Evolutionary conservation across 2,888 invertebrate genomes (phyloP).

Genomic region (Drosophila ustulata): DNA sequence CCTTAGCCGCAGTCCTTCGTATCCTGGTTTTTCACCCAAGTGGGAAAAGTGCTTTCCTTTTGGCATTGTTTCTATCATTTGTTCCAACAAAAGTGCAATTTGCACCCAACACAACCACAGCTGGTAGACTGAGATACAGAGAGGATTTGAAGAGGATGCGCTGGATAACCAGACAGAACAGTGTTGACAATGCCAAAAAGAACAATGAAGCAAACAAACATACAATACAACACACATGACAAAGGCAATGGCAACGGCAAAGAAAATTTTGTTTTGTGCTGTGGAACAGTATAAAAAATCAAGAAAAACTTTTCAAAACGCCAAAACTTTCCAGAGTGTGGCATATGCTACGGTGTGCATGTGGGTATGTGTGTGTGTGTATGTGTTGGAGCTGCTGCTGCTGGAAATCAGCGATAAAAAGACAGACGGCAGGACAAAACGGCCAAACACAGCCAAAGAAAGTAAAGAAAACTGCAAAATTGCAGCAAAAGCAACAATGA

Average conservation of each 20-base stretch:
- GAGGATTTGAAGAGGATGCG: background rate
- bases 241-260: constrained; percentile 50
- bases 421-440: constrained; percentile 50
- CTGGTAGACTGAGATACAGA: constrained; percentile 15
- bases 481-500: constrained; percentile 58
- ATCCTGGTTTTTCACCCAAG: constrained; percentile 8
- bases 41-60: constrained; percentile 68
- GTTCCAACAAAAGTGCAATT: constrained; percentile 80
- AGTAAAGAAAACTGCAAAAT: constrained; percentile 71
- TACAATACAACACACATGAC: constrained; percentile 47
- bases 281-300: constrained; percentile 67
- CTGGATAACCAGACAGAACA: constrained; percentile 58
- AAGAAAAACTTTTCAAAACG: constrained; percentile 66
- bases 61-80: constrained; percentile 77
- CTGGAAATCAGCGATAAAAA: constrained; percentile 65
- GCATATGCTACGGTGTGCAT: constrained; percentile 57
- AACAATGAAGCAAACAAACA: constrained; percentile 60
- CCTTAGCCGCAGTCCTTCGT: constrained; percentile 11
- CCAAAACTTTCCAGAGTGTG: constrained; percentile 63
- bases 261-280: constrained; percentile 75
- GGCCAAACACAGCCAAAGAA: constrained; percentile 37
- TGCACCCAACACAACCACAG: constrained; percentile 75
- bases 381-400: constrained; percentile 36
- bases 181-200: constrained; percentile 74
- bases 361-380: constrained; percentile 3